Evolutionary conservation across 2,888 invertebrate genomes (phyloP).

Genomic region (Zelleria hepariella): DNA sequence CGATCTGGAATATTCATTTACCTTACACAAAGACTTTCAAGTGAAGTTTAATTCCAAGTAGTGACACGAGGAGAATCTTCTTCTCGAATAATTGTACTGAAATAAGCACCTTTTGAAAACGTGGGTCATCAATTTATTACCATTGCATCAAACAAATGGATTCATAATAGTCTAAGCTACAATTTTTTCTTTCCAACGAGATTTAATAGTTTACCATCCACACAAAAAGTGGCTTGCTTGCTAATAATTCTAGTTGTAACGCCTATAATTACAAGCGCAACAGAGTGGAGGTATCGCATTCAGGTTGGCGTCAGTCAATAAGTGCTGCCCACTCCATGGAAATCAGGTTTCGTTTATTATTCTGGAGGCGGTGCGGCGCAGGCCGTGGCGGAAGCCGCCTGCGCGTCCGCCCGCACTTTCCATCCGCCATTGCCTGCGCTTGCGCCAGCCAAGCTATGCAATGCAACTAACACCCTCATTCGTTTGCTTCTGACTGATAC

Average conservation of each 20-base stretch:
- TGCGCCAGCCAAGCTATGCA: constrained; percentile 6
- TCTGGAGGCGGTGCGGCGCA: constrained; percentile 53
- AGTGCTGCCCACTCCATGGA: constrained; percentile 58
- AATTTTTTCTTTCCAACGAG: not conserved
- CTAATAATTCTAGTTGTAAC: not conserved
- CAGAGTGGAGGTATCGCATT: not conserved
- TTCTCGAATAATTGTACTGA: not conserved
- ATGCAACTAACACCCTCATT: constrained; percentile 26
- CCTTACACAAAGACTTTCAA: not conserved
- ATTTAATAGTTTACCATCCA: not conserved
- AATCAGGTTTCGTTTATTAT: constrained; percentile 71
- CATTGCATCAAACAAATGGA: too few species aligned
- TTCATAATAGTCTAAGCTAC: not conserved
- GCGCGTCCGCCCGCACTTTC: constrained; percentile 59
- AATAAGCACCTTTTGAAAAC: too few species aligned
- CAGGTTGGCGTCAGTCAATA: constrained; percentile 34
- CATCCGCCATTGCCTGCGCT: constrained; percentile 56
- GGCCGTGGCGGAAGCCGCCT: constrained; percentile 52
- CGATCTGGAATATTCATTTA: not conserved
- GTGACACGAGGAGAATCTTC: not conserved
- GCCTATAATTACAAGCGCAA: not conserved
- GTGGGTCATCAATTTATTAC: too few species aligned
- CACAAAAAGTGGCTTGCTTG: not conserved
- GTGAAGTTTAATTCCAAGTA: not conserved
- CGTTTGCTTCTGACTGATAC: not conserved